Evolutionary conservation across 2,113 vertebrate genomes (phyloP), one percentile per base, ranked within the genome.

Genomic region (Aleadryas rufinucha): DNA sequence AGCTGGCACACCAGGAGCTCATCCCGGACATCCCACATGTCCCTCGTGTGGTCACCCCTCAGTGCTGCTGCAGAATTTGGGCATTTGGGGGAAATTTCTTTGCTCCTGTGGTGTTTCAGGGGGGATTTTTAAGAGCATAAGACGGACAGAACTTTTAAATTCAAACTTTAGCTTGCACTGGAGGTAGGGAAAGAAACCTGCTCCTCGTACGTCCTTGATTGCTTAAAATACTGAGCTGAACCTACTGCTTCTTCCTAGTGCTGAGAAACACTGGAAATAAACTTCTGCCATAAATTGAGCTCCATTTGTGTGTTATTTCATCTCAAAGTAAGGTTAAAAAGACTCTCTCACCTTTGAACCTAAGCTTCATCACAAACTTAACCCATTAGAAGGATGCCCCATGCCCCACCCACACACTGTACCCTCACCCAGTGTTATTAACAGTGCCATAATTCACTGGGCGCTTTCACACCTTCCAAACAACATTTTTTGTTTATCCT

Each of bases 11-110:
- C 1, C 72, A n/a, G n/a, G 81, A 37, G 26, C 28, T 66, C 9
- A 1, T 7, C 31, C 9, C 0, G 0, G 49, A 27, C 9, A 13
- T 52, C 26, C 54, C 64, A 9, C 0, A 0, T 6, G 20, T n/a
- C 23, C 26, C 19, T 19, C 1, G 3, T 42, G 54, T 7, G 3
- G 1, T 13, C 72, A 18, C 42, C n/a, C 30, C 56, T 16, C 42
- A 2, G 2, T 1, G 70, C 52, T 35, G 86, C 89, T 49, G 78
- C 44, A 15, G 28, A 5, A 35, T 13, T 60, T 69, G 65, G 44
- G 50, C 61, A 33, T 52, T 2, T 23, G 57, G 49, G 50, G 41
- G 7, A 39, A 45, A 19, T 28, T 35, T 9, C 45, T 4, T 6
- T 52, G 11, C 24, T 72, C 30, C 56, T 35, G 13, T 10, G 16